phyloP scores from a whole-genome alignment of 2,797 vertebrate species.

The Poeciliopsis turneri region DNA sequence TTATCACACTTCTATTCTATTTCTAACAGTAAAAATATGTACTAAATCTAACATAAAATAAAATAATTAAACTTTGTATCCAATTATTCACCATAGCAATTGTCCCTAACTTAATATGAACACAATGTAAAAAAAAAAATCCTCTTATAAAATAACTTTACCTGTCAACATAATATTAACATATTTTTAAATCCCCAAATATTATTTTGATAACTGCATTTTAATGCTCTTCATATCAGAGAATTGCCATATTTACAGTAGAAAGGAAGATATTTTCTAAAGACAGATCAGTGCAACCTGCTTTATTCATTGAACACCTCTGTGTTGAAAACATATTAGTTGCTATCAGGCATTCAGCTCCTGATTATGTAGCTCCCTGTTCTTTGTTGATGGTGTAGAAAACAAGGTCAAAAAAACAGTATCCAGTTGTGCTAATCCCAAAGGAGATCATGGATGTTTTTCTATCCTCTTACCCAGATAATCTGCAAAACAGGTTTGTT shows the following conservation, averaged over 20 bases:
- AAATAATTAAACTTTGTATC: not conserved
- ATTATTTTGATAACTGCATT: not conserved
- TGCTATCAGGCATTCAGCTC: not conserved
- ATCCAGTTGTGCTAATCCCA: conserved; percentile 67
- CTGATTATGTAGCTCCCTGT: conserved; percentile 5
- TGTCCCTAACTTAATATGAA: not conserved
- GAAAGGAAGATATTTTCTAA: not conserved
- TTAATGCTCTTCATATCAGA: not conserved
- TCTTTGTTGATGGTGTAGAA: conserved; percentile 39
- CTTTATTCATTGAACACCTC: not conserved
- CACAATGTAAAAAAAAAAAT: not conserved
- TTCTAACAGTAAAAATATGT: not conserved
- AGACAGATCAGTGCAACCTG: not conserved
- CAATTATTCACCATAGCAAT: not conserved
- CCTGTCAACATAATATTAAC: not conserved
- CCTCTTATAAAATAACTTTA: not conserved
- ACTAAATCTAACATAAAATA: not conserved
- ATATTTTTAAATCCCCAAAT: not conserved
- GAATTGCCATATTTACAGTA: too few relatives aligned
- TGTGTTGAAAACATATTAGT: not conserved
- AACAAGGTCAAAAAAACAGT: conserved; percentile 72
- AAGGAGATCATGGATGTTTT: conserved; percentile 57
- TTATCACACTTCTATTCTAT: not conserved
- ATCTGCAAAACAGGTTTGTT: conserved; percentile 55
- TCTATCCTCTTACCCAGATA: conserved; percentile 59